Percentiles rank a stretch among this genome's conserved stretches.
Evolutionary conservation across 2,113 vertebrate genomes (phyloP).

Genomic region (Mungos mungo): DNA sequence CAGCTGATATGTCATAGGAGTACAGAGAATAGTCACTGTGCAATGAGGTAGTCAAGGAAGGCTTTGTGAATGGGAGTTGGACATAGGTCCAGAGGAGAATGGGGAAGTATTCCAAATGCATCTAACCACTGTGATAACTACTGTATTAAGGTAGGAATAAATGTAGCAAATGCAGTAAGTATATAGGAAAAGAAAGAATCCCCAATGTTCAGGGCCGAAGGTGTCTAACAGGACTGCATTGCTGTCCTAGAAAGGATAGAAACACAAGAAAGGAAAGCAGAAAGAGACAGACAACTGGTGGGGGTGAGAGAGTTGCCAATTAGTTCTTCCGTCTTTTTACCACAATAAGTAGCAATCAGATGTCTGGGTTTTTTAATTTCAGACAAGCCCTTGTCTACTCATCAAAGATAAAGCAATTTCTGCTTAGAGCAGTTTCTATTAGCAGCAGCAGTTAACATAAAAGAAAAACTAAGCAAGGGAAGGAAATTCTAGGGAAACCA

Average conservation of each 20-base stretch:
- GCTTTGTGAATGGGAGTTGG: not conserved
- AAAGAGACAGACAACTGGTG: not conserved
- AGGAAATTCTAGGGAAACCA: constrained; percentile 25
- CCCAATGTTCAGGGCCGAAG: not conserved
- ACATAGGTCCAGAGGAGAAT: not conserved
- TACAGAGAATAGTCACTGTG: not conserved
- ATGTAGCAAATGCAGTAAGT: not conserved
- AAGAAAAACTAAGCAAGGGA: not conserved
- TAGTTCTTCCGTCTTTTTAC: not conserved
- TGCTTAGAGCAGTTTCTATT: constrained; percentile 25
- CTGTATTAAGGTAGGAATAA: not conserved
- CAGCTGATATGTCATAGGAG: not conserved
- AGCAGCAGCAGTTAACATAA: constrained; percentile 30
- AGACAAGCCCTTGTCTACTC: constrained; percentile 32
- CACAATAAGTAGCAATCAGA: not conserved
- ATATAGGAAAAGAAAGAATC: not conserved
- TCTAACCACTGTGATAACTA: not conserved
- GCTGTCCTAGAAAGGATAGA: not conserved
- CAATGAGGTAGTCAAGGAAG: not conserved
- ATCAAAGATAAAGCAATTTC: constrained; percentile 54
- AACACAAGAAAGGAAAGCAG: not conserved
- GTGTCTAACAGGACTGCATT: not conserved
- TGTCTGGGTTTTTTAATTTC: constrained; percentile 48
- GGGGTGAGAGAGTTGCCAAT: not conserved
- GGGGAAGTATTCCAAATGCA: not conserved